Evolutionary conservation across 2,113 vertebrate species (phyloP).

Genomic region (Mesocricetus auratus): DNA sequence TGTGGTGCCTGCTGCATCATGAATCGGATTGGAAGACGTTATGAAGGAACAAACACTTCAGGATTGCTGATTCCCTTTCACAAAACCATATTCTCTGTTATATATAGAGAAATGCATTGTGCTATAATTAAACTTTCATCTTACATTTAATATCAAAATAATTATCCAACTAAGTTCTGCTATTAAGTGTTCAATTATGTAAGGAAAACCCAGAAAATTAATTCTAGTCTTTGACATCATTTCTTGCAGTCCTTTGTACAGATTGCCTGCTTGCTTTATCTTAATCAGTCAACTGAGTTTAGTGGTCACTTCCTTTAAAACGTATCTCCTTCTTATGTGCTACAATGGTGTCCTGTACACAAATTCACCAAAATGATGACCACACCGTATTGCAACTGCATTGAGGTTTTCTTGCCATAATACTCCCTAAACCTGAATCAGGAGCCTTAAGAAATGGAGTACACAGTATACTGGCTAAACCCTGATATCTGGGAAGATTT

Average conservation of each 20-base stretch:
- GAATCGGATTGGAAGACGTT: background rate
- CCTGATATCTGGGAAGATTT: background rate
- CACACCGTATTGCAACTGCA: background rate
- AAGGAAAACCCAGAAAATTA: background rate
- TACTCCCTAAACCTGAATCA: constrained; percentile 9
- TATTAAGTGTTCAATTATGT: constrained; percentile 15
- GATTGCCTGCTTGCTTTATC: background rate
- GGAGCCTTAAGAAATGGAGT: background rate
- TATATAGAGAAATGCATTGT: constrained; percentile 27
- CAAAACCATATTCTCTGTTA: constrained; percentile 14
- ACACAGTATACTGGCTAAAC: background rate
- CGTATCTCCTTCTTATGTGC: background rate
- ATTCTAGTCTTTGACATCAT: background rate
- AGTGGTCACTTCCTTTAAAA: constrained; percentile 35
- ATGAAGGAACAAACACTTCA: constrained; percentile 10
- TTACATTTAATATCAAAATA: constrained; percentile 6
- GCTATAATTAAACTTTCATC: constrained; percentile 28
- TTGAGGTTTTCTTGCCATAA: constrained; percentile 20
- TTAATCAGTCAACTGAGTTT: constrained; percentile 32
- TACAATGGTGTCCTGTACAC: background rate
- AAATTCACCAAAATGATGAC: background rate
- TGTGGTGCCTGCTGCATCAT: background rate
- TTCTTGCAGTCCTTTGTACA: background rate
- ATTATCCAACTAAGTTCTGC: constrained; percentile 11
- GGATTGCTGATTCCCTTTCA: background rate